These are phyloP conservation scores for Aphaenogaster ashmeadi DNA, from an alignment of 1,140 invertebrate species.

Conservation along the genomic window DNA sequence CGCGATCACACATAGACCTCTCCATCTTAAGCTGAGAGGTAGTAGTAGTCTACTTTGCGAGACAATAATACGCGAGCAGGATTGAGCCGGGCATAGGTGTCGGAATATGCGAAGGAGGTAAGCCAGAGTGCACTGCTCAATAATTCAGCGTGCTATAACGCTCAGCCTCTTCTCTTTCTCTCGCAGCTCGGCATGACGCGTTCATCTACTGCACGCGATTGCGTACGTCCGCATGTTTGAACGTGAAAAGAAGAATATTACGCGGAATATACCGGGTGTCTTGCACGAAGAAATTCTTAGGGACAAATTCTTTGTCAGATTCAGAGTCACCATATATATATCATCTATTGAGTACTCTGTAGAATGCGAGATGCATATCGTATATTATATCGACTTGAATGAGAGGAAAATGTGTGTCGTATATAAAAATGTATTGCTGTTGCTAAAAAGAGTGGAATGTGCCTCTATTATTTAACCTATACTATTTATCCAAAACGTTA, in stretches of 20 bases:
- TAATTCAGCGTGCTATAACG: conserved; percentile 81
- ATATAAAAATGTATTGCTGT: neutral
- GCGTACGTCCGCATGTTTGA: conserved; percentile 38
- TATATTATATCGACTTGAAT: neutral
- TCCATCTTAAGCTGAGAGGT: conserved; percentile 13
- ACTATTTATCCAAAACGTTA: neutral
- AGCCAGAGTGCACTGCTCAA: conserved; percentile 81
- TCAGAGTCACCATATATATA: neutral
- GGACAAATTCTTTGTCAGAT: neutral
- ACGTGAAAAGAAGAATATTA: conserved; percentile 51
- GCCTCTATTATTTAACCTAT: neutral
- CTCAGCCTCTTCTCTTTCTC: conserved; percentile 35
- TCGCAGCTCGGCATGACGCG: neutral
- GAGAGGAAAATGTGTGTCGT: neutral
- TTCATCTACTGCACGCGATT: conserved; percentile 60
- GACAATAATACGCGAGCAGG: conserved; percentile 77
- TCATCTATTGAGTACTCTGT: neutral
- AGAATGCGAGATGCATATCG: neutral
- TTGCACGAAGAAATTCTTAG: neutral
- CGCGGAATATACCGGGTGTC: conserved; percentile 1
- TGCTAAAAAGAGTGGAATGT: neutral
- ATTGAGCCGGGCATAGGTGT: conserved; percentile 73
- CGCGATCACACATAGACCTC: conserved; percentile 35
- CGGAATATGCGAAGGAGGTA: conserved; percentile 76
- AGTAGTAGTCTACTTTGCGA: conserved; percentile 57